Evolutionary conservation across 2,113 vertebrate genomes (phyloP).

Genomic region (Sturnira hondurensis): DNA sequence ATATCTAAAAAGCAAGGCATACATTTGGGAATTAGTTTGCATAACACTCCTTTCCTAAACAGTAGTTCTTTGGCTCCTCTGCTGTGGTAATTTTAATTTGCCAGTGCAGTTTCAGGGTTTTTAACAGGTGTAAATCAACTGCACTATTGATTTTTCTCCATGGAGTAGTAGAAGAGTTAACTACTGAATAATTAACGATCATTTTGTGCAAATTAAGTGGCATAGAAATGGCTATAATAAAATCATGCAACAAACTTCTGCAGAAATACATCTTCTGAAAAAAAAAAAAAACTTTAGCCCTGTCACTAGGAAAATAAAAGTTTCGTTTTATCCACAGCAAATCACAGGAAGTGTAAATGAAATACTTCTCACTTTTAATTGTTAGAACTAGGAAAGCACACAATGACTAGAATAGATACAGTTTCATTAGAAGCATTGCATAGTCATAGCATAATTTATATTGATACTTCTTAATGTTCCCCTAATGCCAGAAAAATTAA

Average conservation of each 20-base stretch:
- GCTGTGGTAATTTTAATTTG: conserved; percentile 5
- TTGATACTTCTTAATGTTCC: background rate
- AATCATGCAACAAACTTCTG: conserved; percentile 32
- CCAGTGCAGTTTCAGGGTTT: background rate
- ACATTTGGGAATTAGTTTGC: background rate
- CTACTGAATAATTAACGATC: conserved; percentile 28
- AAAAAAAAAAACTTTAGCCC: background rate
- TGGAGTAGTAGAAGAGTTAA: conserved; percentile 9
- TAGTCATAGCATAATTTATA: background rate
- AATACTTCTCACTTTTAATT: background rate
- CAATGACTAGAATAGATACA: background rate
- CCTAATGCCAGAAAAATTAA: background rate
- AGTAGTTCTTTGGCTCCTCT: background rate
- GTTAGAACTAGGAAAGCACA: background rate
- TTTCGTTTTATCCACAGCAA: background rate
- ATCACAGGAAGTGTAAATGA: background rate
- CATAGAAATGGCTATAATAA: background rate
- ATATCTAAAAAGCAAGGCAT: background rate
- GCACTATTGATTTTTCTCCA: background rate
- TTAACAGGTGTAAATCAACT: conserved; percentile 31
- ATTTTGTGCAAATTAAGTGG: conserved; percentile 35
- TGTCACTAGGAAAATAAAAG: background rate
- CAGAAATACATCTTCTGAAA: background rate
- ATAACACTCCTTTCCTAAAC: background rate
- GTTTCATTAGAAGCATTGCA: background rate